These are phyloP conservation scores for Drosophila subpulchrella DNA, from an alignment of 1,140 invertebrate species.

Conservation along the genomic window DNA sequence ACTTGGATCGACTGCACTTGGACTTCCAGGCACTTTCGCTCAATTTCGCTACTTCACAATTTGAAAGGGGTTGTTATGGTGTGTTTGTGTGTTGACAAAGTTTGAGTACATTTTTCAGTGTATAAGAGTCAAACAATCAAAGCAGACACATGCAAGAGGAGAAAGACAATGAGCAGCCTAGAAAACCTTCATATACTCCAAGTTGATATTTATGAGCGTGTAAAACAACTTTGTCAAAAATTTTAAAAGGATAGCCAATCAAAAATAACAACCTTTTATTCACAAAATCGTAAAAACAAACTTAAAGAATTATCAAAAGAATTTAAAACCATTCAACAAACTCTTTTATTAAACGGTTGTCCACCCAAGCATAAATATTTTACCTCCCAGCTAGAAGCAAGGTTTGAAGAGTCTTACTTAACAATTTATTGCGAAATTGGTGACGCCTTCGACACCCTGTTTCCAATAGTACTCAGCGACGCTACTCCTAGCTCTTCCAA, in stretches of 20 bases:
- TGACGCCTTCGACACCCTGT: no score
- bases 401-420: neutral
- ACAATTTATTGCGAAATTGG: neutral
- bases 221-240: no score
- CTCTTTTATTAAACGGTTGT: no score
- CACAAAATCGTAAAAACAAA: no score
- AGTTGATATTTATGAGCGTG: no score
- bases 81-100: constrained; percentile 1
- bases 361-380: no score
- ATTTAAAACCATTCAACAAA: no score
- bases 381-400: no score
- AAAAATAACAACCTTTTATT: neutral
- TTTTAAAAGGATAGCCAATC: no score
- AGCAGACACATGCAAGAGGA: neutral
- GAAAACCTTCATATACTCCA: neutral
- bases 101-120: neutral
- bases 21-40: neutral
- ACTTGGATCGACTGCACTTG: neutral
- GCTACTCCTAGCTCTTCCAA: no score
- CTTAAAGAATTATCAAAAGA: no score
- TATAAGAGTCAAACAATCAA: neutral
- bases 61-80: neutral
- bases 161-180: neutral
- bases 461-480: no score
- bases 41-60: neutral